These are phyloP conservation scores for Asobara japonica DNA, from an alignment of 1,140 invertebrate genomes.

Conservation along the genomic window DNA sequence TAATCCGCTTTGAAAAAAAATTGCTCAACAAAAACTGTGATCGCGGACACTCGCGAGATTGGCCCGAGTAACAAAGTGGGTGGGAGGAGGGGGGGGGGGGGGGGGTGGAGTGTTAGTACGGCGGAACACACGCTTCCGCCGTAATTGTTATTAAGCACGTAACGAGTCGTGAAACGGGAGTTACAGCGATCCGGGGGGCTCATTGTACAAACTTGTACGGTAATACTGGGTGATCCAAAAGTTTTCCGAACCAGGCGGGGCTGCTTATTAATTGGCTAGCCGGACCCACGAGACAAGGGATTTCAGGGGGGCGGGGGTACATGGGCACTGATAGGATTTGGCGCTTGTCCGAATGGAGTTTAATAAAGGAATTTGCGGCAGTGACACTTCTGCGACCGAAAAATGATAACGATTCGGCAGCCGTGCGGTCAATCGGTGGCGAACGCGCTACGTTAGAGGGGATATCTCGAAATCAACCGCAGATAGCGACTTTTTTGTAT, in stretches of 20 bases:
- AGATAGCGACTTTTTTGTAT: too few species aligned
- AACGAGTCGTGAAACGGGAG: conserved; percentile 36
- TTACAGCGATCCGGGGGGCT: conserved; percentile 20
- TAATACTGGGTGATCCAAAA: conserved; percentile 32
- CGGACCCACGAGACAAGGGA: not conserved
- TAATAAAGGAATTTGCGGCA: not conserved
- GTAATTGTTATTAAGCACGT: conserved; percentile 37
- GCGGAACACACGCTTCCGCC: conserved; percentile 16
- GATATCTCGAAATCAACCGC: too few species aligned
- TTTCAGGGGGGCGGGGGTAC: not conserved
- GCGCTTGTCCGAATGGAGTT: not conserved
- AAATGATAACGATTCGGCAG: too few species aligned
- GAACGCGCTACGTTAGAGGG: too few species aligned
- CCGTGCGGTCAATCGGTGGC: too few species aligned
- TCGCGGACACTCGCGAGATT: conserved; percentile 29
- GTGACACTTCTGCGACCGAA: too few species aligned
- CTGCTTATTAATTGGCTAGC: conserved; percentile 33
- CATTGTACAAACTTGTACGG: conserved; percentile 23
- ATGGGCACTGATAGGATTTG: conserved; percentile 20
- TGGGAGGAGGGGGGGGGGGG: not conserved
- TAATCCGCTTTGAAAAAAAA: not conserved
- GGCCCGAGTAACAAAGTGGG: not conserved
- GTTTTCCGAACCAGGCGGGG: conserved; percentile 22
- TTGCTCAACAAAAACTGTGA: not conserved
- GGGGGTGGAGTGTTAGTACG: not conserved